Conservation (phyloP, 2,797 vertebrate genomes). For the Zenarchopterus dispar region DNA sequence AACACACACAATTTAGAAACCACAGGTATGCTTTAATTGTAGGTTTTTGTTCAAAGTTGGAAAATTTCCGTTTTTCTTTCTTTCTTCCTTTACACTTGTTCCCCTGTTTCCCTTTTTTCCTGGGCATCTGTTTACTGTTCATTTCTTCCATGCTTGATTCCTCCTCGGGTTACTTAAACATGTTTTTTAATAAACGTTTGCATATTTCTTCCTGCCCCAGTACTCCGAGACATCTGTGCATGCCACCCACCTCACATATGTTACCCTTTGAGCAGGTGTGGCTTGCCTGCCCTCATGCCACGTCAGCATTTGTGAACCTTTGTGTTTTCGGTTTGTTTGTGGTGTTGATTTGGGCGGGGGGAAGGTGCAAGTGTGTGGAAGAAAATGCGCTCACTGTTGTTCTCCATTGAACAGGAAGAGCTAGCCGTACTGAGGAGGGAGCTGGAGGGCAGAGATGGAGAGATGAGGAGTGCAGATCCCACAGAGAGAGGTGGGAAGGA, state of each 20-base stretch:
- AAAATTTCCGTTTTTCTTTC: slow-evolving; percentile 20
- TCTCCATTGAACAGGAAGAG: slow-evolving; percentile 87
- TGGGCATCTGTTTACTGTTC: not conserved
- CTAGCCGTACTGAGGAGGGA: slow-evolving; percentile 88
- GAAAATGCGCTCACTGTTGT: slow-evolving; percentile 50
- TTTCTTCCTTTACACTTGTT: slow-evolving; percentile 12
- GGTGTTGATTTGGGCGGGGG: slow-evolving; percentile 27
- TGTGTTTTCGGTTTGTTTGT: slow-evolving; percentile 72
- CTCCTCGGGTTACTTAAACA: slow-evolving; percentile 18
- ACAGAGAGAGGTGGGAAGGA: slow-evolving; percentile 87
- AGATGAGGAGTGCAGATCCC: slow-evolving; percentile 85
- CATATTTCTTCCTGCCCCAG: not conserved
- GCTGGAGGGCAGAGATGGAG: slow-evolving; percentile 89
- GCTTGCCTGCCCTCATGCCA: slow-evolving; percentile 38
- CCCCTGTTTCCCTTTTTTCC: slow-evolving; percentile 14
- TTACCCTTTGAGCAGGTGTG: slow-evolving; percentile 57
- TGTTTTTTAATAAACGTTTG: slow-evolving; percentile 2
- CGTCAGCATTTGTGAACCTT: slow-evolving; percentile 54
- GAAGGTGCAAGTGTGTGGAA: slow-evolving; percentile 1
- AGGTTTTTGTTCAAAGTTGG: slow-evolving; percentile 33
- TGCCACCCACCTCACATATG: slow-evolving; percentile 26
- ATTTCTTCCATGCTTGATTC: slow-evolving; percentile 27
- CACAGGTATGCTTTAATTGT: slow-evolving; percentile 69
- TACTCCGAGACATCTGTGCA: slow-evolving; percentile 21
- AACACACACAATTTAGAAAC: slow-evolving; percentile 48